Evolutionary conservation across 2,113 vertebrate species (phyloP).

Genomic region (Clarias batrachus): DNA sequence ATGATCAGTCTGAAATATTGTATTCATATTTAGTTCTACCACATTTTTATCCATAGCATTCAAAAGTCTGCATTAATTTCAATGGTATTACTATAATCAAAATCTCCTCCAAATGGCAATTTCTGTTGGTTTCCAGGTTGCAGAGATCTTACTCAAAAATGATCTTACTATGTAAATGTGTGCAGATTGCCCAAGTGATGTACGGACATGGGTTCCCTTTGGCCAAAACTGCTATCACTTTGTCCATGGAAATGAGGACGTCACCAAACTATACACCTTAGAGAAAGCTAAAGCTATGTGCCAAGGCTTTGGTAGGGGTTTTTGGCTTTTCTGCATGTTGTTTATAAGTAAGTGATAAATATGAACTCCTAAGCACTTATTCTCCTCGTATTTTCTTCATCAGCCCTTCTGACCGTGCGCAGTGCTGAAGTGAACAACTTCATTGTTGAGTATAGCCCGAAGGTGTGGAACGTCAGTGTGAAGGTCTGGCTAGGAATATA

Average conservation of each 20-base stretch:
- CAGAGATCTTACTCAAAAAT: background rate
- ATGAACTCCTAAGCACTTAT: background rate
- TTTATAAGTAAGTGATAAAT: background rate
- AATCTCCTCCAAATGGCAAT: background rate
- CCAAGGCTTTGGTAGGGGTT: constrained; percentile 4
- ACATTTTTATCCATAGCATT: background rate
- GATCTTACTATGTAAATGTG: background rate
- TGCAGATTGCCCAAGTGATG: constrained; percentile 74
- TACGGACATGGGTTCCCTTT: constrained; percentile 72
- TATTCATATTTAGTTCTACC: background rate
- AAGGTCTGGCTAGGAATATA: constrained; percentile 74
- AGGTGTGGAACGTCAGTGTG: constrained; percentile 69
- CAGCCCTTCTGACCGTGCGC: constrained; percentile 70
- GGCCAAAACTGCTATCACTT: constrained; percentile 71
- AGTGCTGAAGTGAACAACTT: constrained; percentile 68
- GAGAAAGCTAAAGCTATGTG: constrained; percentile 57
- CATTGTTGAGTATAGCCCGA: constrained; percentile 62
- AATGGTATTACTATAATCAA: background rate
- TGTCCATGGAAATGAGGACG: constrained; percentile 72
- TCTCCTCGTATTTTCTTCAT: constrained; percentile 29
- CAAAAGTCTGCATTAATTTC: background rate
- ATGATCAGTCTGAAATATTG: background rate
- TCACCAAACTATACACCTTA: constrained; percentile 66
- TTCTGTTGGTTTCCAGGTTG: constrained; percentile 10
- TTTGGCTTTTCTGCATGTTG: background rate